Base-by-base conservation (phyloP, 2,797 vertebrate species). In the Pseudochirops cupreus region DNA sequence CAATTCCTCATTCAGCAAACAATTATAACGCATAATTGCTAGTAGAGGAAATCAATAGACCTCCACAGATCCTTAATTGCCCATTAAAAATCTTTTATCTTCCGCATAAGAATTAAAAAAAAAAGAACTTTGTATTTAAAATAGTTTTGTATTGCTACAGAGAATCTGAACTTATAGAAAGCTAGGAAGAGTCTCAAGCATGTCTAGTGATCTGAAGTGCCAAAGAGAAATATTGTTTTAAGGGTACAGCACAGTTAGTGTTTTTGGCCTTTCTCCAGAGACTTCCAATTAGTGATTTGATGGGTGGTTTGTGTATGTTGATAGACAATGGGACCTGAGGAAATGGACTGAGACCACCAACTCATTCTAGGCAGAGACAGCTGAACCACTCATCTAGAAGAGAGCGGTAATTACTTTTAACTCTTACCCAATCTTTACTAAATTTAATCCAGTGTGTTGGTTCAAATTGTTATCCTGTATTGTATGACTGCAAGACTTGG, bases 11-110 rank as follows among this genome's bases (percentile, higher is more conserved):
- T 96, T 97, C 90, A 96, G 91, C 94, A 95, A 97, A 96, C 92
- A 97, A 96, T 97, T 97, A 96, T 95, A 95, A 96, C 56, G 93
- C 92, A 95, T 97, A 97, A 98, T 97, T 97, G 54, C 94, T 95
- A 89, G n/a, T 89, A 96, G 91, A 95, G 92, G 92, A 97, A 97
- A 97, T 97, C 97, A 96, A 91, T 97, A 0, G 24, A 95, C 67
- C 92, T 93, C 92, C 94, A 95, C 96, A 96, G 97, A 97, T 97
- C 97, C 97, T 97, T 97, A 96, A 94, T 97, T 97, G 94, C 59
- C 57, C 91, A 94, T 95, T 98, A 82, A 82, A 82, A 82, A 46
- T 97, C 94, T 94, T 97, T 97, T 97, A 96, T 91, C 82, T 94
- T 95, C 94, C 90, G 95, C 56, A 90, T 96, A 97, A 96, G 56